These are phyloP conservation scores for Tubulanus polymorphus DNA, from an alignment of 2,888 invertebrate species.

Conservation along the genomic window DNA sequence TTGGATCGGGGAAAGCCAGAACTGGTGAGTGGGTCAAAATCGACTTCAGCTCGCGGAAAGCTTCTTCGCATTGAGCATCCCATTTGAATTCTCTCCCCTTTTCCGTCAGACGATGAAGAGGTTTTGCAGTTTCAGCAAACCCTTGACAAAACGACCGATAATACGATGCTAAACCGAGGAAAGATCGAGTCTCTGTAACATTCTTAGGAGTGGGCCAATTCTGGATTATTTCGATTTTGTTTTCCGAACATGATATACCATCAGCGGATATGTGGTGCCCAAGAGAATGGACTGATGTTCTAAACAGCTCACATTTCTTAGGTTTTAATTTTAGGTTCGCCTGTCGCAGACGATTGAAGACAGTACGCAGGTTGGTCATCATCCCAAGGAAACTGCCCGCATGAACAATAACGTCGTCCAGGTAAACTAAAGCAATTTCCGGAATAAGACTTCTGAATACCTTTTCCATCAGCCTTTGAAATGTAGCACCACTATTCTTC, in stretches of 20 bases:
- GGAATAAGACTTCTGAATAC: conserved; percentile 10
- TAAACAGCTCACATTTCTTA: conserved; percentile 10
- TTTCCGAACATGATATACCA: neutral
- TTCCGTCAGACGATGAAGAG: conserved; percentile 18
- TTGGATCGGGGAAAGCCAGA: conserved; percentile 10
- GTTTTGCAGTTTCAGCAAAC: conserved; percentile 21
- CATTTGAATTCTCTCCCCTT: conserved; percentile 13
- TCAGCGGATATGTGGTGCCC: neutral
- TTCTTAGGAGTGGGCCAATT: neutral
- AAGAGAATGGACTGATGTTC: conserved; percentile 7
- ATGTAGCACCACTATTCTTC: conserved; percentile 14
- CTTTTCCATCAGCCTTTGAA: conserved; percentile 13
- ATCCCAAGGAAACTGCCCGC: conserved; percentile 7
- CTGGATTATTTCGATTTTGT: neutral
- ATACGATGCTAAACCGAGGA: neutral
- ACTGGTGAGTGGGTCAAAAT: conserved; percentile 10
- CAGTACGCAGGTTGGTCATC: conserved; percentile 1
- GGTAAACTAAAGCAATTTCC: conserved; percentile 5
- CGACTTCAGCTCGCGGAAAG: conserved; percentile 13
- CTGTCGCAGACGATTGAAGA: conserved; percentile 3
- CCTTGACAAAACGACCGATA: conserved; percentile 13
- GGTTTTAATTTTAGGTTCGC: conserved; percentile 12
- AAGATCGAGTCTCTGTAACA: neutral
- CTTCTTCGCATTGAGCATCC: conserved; percentile 11
- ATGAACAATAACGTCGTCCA: conserved; percentile 11